These are phyloP conservation scores for Drosophila funebris DNA, from an alignment of 1,140 invertebrate genomes.

Conservation along the genomic window DNA sequence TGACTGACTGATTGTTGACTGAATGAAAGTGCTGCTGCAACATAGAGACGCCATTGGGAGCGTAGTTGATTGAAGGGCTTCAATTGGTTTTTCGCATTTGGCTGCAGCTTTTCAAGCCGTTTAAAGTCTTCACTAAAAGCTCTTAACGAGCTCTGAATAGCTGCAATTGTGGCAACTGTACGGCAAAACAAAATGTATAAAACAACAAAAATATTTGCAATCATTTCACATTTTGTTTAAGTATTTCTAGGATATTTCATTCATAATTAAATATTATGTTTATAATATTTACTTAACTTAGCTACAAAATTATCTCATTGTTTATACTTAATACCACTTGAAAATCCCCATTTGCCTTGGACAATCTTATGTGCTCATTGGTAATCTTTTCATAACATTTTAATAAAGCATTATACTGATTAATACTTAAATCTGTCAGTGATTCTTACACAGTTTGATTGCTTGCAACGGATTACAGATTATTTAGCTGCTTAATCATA, in stretches of 20 bases:
- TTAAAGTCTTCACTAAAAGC: constrained; percentile 27
- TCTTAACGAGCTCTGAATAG: constrained; percentile 7
- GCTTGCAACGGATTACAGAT: neutral
- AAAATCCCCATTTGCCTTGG: no score
- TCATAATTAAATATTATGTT: no score
- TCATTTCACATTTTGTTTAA: no score
- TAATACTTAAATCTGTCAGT: neutral
- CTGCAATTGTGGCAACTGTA: constrained; percentile 1
- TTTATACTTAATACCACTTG: no score
- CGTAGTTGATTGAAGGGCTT: constrained; percentile 41
- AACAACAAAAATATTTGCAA: neutral
- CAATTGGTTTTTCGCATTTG: constrained; percentile 33
- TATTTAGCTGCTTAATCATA: neutral
- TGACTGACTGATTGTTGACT: constrained; percentile 51
- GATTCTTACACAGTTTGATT: neutral
- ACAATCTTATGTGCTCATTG: neutral
- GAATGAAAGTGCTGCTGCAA: constrained; percentile 22
- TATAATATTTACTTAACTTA: no score
- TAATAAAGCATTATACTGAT: neutral
- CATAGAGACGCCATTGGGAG: neutral
- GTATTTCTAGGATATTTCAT: no score
- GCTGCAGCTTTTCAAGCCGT: constrained; percentile 7
- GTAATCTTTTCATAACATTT: neutral
- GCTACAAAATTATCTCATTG: no score
- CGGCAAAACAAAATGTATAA: no score